Evolutionary conservation across 2,797 vertebrate genomes (phyloP), one percentile per base, ranked within the genome.

Genomic region (Halcyon leucocephala): DNA sequence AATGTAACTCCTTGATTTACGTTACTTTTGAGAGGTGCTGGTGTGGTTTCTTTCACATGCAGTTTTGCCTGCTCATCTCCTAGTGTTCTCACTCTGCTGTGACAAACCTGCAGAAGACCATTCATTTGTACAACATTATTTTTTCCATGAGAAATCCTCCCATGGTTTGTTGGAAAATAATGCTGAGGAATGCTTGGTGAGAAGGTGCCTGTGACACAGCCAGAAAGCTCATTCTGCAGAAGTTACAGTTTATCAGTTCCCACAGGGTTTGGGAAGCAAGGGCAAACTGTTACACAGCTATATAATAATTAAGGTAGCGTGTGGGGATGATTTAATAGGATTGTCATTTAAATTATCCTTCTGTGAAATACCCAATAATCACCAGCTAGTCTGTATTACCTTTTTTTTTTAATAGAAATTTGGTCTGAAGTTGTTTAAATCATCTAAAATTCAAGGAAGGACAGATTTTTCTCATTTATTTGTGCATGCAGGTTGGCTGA

Each of bases 341-440:
- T 83, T 94, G 89, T 87, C 39, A 90, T 79, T 95, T 81, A 88
- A 91, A 79, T 79, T 82, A 94, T 90, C 39, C n/a, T 88, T 86
- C 72, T 95, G 48, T 83, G 60, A 86, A 95, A 88, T 82, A 35
- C 35, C 37, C 70, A 81, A 31, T 86, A 64, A 84, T 31, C 51
- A 86, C 35, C 41, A 89, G 49, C 24, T 86, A 71, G 26, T 88
- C 33, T 52, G n/a, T 69, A 48, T 82, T 89, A 14, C 7, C 29
- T 42, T 51, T 9, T 25, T 46, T 55, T 49, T 41, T 35, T 12
- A 26, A 66, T 60, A 52, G 9, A 89, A 87, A 92, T 82, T 22
- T 67, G 16, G 12, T 89, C 51, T 76, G 39, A 86, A 95, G 73
- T 87, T 25, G 54, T 93, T 94, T 60, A 41, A 74, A 61, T 72